phyloP scores from a whole-genome alignment of 2,113 vertebrate genomes.

The Sebastes schlegelii region DNA sequence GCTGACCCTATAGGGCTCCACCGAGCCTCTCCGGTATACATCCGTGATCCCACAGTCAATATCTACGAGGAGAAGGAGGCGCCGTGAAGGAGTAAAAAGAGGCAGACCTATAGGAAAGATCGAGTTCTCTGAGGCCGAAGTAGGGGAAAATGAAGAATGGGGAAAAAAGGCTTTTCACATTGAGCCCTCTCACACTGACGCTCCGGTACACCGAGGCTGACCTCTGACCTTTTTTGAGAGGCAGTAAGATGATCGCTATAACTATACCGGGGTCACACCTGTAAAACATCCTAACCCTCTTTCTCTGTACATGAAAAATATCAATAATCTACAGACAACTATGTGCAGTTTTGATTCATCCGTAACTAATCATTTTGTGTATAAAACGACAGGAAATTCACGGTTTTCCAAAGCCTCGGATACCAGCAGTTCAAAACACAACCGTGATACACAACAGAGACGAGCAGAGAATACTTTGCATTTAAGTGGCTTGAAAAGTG shows the following conservation, averaged over 20 bases:
- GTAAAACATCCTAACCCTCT: not conserved
- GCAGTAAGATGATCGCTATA: not conserved
- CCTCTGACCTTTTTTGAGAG: constrained; percentile 47
- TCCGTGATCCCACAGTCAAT: constrained; percentile 74
- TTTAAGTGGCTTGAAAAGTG: not conserved
- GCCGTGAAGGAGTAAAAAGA: constrained; percentile 1
- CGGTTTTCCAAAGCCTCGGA: not conserved
- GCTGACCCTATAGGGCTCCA: constrained; percentile 83
- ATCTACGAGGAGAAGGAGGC: constrained; percentile 43
- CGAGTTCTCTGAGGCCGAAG: constrained; percentile 47
- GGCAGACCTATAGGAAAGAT: constrained; percentile 26
- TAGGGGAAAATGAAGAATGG: not conserved
- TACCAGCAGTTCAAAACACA: not conserved
- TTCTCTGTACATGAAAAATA: not conserved
- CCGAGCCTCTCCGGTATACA: constrained; percentile 73
- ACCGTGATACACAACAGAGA: not conserved
- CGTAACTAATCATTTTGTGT: not conserved
- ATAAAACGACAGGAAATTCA: not conserved
- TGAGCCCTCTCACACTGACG: not conserved
- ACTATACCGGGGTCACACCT: not conserved
- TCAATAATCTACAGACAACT: not conserved
- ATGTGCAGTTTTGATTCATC: rapidly evolving
- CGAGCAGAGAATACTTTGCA: not conserved
- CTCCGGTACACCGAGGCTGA: constrained; percentile 6
- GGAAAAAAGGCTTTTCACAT: not conserved